Evolutionary conservation across 2,888 invertebrate species (phyloP).

Genomic region (Cristatella mucedo): DNA sequence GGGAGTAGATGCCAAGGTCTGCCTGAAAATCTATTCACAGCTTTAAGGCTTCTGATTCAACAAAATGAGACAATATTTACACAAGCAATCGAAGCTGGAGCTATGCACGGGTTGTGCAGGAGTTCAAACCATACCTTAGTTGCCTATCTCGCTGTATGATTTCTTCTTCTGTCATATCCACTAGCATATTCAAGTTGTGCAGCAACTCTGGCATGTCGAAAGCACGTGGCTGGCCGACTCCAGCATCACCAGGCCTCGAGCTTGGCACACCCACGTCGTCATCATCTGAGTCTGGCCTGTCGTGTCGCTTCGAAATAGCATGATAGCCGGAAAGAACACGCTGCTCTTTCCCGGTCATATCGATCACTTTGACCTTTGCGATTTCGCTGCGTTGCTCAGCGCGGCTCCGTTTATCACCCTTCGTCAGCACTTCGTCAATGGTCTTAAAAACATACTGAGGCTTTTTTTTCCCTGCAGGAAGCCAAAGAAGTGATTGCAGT

Average conservation of each 20-base stretch:
- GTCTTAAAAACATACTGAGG: slow-evolving; percentile 39
- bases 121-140: neutral
- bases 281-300: slow-evolving; percentile 44
- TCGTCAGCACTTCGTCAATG: slow-evolving; percentile 39
- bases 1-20: too few species aligned
- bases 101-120: too few species aligned
- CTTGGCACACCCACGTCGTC: slow-evolving; percentile 26
- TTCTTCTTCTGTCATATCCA: slow-evolving; percentile 84
- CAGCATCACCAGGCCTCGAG: too few species aligned
- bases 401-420: slow-evolving; percentile 19
- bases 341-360: slow-evolving; percentile 92
- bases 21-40: too few species aligned
- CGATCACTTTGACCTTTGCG: slow-evolving; percentile 70
- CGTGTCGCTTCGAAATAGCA: slow-evolving; percentile 43
- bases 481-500: neutral
- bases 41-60: too few species aligned
- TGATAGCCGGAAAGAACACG: slow-evolving; percentile 46
- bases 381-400: slow-evolving; percentile 1
- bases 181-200: slow-evolving; percentile 75
- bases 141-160: slow-evolving; percentile 50
- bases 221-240: slow-evolving; percentile 18
- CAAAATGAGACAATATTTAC: too few species aligned
- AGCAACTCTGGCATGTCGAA: slow-evolving; percentile 66
- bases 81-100: too few species aligned
- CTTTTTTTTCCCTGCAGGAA: slow-evolving; percentile 18